phyloP scores from a whole-genome alignment of 2,113 vertebrate species.

The Plecotus auritus region DNA sequence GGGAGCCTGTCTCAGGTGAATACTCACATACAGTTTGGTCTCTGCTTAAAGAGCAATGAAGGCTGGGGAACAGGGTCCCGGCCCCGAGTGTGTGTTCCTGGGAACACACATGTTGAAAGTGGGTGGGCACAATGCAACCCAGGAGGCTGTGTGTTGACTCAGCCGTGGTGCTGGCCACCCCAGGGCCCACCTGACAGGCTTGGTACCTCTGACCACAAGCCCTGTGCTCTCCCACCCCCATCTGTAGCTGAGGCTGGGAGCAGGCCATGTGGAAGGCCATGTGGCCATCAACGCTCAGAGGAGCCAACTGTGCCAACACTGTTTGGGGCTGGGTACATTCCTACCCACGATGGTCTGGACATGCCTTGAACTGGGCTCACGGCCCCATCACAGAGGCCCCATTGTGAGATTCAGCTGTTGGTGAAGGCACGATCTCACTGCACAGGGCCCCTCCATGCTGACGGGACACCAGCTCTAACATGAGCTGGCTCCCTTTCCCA shows the following conservation, averaged over 20 bases:
- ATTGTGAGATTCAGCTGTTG: fast-evolving
- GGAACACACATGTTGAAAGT: neutral
- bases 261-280: neutral
- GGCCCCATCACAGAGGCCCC: neutral
- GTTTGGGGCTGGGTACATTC: neutral
- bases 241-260: neutral
- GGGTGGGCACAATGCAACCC: neutral
- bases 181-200: neutral
- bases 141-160: neutral
- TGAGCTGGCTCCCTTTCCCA: fast-evolving
- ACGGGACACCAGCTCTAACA: neutral
- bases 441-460: neutral
- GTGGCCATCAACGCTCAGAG: neutral
- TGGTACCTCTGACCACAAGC: neutral
- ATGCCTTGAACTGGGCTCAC: neutral
- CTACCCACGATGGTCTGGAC: neutral
- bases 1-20: neutral
- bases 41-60: neutral
- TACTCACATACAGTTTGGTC: fast-evolving
- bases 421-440: neutral
- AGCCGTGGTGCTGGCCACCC: neutral
- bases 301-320: neutral
- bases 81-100: neutral
- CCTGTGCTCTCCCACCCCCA: neutral
- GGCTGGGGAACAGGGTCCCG: neutral